These are phyloP conservation scores for Machaerirhynchus nigripectus DNA, from an alignment of 2,113 vertebrate species.

Conservation along the genomic window DNA sequence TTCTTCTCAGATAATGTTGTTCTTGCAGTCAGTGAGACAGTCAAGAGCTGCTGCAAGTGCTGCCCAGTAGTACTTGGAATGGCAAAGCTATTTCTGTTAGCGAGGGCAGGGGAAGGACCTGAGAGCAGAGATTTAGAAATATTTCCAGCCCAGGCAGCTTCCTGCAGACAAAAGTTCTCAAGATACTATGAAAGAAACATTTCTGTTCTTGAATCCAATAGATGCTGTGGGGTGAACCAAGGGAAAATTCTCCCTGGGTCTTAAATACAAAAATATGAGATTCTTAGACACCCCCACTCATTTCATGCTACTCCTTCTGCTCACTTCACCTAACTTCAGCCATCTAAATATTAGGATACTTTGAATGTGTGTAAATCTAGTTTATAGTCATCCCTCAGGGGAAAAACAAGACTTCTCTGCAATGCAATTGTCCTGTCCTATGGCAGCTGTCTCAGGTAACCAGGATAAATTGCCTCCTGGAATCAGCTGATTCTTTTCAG, in stretches of 20 bases:
- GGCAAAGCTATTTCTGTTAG: background rate
- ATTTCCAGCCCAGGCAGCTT: background rate
- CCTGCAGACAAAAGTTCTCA: background rate
- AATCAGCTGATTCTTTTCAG: conserved; percentile 1
- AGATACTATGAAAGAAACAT: background rate
- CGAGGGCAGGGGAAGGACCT: background rate
- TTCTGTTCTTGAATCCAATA: background rate
- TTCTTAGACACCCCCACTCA: background rate
- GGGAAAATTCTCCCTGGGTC: background rate
- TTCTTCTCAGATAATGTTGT: background rate
- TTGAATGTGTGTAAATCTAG: conserved; percentile 17
- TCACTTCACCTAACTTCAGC: conserved; percentile 8
- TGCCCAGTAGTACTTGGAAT: background rate
- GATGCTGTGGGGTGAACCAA: background rate
- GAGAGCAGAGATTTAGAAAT: background rate
- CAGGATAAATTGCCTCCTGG: conserved; percentile 27
- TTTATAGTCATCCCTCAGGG: conserved; percentile 5
- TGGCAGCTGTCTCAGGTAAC: background rate
- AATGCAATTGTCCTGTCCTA: conserved; percentile 8
- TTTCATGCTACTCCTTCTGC: background rate
- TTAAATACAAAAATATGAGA: background rate
- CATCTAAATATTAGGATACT: conserved; percentile 29
- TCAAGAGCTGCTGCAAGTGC: background rate
- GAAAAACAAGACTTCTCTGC: background rate
- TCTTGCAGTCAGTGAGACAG: background rate